Conservation (phyloP, 2,888 invertebrate genomes). For the Thecocarcelia acutangulata region DNA sequence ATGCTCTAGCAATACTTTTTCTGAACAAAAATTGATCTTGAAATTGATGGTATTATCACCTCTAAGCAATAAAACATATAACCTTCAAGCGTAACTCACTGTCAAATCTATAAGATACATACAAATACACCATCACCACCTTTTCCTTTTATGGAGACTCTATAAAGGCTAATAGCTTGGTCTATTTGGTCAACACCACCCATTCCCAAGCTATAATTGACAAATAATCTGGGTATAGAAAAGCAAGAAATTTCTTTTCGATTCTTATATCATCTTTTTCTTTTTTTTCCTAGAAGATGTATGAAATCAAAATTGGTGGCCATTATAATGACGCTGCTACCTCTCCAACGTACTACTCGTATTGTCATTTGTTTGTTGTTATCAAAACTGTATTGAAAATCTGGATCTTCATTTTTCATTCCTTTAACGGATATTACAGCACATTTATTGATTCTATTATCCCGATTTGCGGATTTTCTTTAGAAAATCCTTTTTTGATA, state of each 20-base stretch:
- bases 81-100: background rate
- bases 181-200: slow-evolving; percentile 7
- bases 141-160: slow-evolving; percentile 12
- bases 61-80: slow-evolving; percentile 11
- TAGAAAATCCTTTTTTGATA: too few species aligned
- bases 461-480: slow-evolving; percentile 9
- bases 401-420: slow-evolving; percentile 8
- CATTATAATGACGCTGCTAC: slow-evolving; percentile 2
- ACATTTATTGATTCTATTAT: slow-evolving; percentile 27
- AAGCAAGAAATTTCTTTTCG: slow-evolving; percentile 16
- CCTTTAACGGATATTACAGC: slow-evolving; percentile 1
- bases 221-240: slow-evolving; percentile 17
- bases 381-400: slow-evolving; percentile 16
- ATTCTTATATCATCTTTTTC: slow-evolving; percentile 7
- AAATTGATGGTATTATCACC: background rate
- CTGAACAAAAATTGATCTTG: slow-evolving; percentile 10
- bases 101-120: background rate
- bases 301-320: slow-evolving; percentile 15
- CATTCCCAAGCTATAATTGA: slow-evolving; percentile 3
- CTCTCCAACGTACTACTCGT: too few species aligned
- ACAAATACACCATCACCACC: slow-evolving; percentile 16
- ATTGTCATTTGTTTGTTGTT: slow-evolving; percentile 17
- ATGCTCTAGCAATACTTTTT: background rate
- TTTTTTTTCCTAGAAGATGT: slow-evolving; percentile 18
- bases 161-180: too few species aligned